These are phyloP conservation scores for Apodemus agrarius DNA, from an alignment of 2,797 vertebrate genomes.

Conservation along the genomic window DNA sequence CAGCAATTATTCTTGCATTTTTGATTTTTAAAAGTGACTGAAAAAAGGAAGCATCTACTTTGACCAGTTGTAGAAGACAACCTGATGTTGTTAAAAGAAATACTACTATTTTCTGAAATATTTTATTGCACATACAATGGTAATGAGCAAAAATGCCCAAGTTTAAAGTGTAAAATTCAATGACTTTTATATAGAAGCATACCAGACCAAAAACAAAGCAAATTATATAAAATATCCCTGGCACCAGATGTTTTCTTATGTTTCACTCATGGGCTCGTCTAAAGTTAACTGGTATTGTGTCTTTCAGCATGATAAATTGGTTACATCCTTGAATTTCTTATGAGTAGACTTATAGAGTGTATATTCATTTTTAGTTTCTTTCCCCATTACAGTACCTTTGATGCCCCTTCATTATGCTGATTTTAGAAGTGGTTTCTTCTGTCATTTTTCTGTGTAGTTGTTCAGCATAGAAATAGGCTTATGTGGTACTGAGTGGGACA, in stretches of 20 bases:
- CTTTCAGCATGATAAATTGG: neutral
- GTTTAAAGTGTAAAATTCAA: neutral
- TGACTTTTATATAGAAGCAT: neutral
- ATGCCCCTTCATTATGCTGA: constrained; percentile 6
- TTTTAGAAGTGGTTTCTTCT: constrained; percentile 40
- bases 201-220: neutral
- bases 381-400: neutral
- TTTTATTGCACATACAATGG: neutral
- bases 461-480: neutral
- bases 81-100: neutral
- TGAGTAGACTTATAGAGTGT: constrained; percentile 8
- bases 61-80: neutral
- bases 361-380: neutral
- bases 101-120: neutral
- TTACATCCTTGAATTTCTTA: neutral
- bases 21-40: neutral
- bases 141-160: neutral
- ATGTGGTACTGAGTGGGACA: neutral
- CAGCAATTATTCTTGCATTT: neutral
- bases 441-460: neutral
- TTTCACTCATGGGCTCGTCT: neutral
- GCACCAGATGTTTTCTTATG: neutral
- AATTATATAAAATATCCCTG: neutral
- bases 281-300: neutral
- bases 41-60: neutral